These are phyloP conservation scores for Hermodice carunculata DNA, from an alignment of 2,888 invertebrate species.

Conservation along the genomic window DNA sequence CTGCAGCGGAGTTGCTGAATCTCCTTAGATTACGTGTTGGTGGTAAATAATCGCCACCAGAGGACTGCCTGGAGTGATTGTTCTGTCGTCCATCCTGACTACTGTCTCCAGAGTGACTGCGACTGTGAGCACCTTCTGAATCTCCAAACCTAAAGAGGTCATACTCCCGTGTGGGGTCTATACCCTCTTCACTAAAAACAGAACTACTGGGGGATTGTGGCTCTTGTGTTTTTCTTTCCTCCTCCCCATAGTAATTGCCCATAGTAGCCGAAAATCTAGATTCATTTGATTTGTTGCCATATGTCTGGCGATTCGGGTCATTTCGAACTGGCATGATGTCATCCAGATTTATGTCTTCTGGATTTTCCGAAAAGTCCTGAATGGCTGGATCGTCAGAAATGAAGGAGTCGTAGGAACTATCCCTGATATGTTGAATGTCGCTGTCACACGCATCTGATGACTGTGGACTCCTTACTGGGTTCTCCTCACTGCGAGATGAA, in stretches of 20 bases:
- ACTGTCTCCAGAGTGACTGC: slow-evolving; percentile 60
- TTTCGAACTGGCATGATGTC: slow-evolving; percentile 20
- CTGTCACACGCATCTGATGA: slow-evolving; percentile 18
- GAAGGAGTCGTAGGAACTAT: slow-evolving; percentile 59
- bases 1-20: slow-evolving; percentile 30
- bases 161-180: too few species aligned
- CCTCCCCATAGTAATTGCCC: too few species aligned
- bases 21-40: slow-evolving; percentile 5
- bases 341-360: neutral
- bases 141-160: slow-evolving; percentile 9
- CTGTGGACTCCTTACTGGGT: neutral
- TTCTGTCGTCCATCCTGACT: slow-evolving; percentile 55
- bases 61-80: slow-evolving; percentile 40
- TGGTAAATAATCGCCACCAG: slow-evolving; percentile 47
- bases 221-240: too few species aligned
- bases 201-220: too few species aligned
- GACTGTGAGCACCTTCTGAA: too few species aligned
- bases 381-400: slow-evolving; percentile 52
- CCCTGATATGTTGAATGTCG: slow-evolving; percentile 37
- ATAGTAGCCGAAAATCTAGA: too few species aligned
- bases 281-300: neutral
- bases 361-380: too few species aligned
- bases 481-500: slow-evolving; percentile 34
- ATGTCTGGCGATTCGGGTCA: slow-evolving; percentile 5
- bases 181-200: too few species aligned